Evolutionary conservation across 2,113 vertebrate species (phyloP).

Genomic region (Ardeotis arabs): DNA sequence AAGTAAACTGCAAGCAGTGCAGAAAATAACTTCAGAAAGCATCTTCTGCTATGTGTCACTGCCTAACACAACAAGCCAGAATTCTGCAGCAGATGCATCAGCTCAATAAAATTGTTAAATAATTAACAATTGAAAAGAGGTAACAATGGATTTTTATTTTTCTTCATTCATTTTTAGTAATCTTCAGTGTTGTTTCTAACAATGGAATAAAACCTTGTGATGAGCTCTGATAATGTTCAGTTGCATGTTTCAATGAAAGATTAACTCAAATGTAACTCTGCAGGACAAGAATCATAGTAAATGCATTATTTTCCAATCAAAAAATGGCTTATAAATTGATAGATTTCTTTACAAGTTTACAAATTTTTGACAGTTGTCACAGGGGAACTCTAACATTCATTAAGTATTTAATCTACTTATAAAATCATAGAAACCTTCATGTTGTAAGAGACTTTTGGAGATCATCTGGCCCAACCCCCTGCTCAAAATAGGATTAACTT

Average conservation of each 20-base stretch:
- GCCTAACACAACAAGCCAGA: not conserved
- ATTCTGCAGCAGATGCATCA: not conserved
- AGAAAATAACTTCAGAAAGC: not conserved
- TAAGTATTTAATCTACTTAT: not conserved
- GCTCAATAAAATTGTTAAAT: not conserved
- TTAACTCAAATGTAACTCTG: not conserved
- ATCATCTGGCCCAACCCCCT: not conserved
- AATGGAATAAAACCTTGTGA: not conserved
- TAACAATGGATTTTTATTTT: not conserved
- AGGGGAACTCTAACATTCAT: not conserved
- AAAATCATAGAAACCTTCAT: not conserved
- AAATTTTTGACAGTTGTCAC: not conserved
- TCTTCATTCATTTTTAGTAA: not conserved
- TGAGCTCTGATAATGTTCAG: not conserved
- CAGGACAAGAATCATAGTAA: not conserved
- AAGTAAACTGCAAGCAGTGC: not conserved
- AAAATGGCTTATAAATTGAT: not conserved
- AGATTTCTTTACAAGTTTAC: not conserved
- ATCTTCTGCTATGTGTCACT: not conserved
- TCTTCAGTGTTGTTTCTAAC: not conserved
- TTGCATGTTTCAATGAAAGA: not conserved
- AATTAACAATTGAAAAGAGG: not conserved
- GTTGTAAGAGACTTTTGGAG: not conserved
- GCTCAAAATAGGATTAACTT: not conserved
- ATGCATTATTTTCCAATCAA: not conserved